These are phyloP conservation scores for Heteropelma amictum DNA, from an alignment of 2,888 invertebrate genomes.

Conservation along the genomic window DNA sequence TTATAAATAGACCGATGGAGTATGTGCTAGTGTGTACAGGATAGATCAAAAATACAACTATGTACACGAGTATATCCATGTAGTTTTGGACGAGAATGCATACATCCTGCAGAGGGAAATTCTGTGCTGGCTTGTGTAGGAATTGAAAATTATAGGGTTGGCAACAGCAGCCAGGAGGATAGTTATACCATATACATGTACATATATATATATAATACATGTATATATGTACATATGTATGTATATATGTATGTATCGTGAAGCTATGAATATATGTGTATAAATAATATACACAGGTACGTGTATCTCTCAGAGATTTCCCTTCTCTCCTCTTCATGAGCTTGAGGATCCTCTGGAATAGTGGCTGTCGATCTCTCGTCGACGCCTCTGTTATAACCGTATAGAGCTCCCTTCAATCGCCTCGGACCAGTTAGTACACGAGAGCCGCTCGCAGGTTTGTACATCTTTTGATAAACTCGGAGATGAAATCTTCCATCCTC, in stretches of 20 bases:
- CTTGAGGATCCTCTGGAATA: conserved; percentile 26
- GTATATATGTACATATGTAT: no score
- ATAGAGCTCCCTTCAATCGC: conserved; percentile 44
- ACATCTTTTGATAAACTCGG: conserved; percentile 37
- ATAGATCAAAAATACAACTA: background rate
- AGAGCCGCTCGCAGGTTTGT: conserved; percentile 48
- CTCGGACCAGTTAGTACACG: conserved; percentile 47
- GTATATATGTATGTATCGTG: no score
- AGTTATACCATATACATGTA: background rate
- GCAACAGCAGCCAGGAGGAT: conserved; percentile 35
- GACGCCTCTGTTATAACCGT: conserved; percentile 50
- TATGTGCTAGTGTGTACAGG: no score
- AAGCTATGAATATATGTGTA: no score
- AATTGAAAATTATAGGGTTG: conserved; percentile 59
- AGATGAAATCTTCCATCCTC: conserved; percentile 21
- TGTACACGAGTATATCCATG: background rate
- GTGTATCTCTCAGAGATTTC: background rate
- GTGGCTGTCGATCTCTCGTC: conserved; percentile 39
- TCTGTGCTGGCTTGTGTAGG: conserved; percentile 48
- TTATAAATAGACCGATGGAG: background rate
- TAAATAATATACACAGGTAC: conserved; percentile 23
- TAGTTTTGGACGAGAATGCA: conserved; percentile 1
- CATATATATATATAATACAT: no score
- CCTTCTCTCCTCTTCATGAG: conserved; percentile 26
- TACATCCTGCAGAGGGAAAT: conserved; percentile 37